Evolutionary conservation across 2,113 vertebrate species (phyloP).

Genomic region (Rhagologus leucostigma): DNA sequence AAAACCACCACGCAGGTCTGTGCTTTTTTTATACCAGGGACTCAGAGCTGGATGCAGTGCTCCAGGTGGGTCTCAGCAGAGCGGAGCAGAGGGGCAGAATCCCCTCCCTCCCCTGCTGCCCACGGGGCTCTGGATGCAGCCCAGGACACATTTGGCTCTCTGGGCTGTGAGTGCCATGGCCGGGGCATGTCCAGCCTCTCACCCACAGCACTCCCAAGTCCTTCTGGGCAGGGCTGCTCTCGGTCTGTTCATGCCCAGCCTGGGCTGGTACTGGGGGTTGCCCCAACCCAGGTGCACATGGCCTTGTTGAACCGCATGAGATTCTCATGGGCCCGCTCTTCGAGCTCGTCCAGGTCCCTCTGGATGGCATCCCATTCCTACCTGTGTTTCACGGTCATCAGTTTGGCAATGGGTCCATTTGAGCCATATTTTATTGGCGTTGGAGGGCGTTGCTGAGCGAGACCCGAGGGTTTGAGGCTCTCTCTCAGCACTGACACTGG

Average conservation of each 20-base stretch:
- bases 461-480: not conserved
- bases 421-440: not conserved
- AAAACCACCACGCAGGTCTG: not conserved
- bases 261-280: fast-evolving
- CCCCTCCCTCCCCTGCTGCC: not conserved
- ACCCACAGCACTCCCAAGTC: not conserved
- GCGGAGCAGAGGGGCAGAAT: not conserved
- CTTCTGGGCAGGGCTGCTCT: not conserved
- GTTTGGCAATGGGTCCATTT: not conserved
- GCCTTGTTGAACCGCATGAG: not conserved
- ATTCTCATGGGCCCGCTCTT: not conserved
- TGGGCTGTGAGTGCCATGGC: not conserved
- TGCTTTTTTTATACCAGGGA: not conserved
- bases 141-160: not conserved
- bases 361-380: not conserved
- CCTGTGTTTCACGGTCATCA: not conserved
- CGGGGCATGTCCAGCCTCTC: not conserved
- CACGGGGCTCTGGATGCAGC: not conserved
- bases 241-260: not conserved
- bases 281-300: fast-evolving
- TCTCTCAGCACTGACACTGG: not conserved
- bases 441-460: not conserved
- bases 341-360: not conserved
- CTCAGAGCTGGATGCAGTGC: not conserved
- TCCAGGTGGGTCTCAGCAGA: not conserved